Evolutionary conservation across 2,888 invertebrate genomes (phyloP), one percentile per base, ranked within the genome.

Genomic region (Prenolepis imparis): DNA sequence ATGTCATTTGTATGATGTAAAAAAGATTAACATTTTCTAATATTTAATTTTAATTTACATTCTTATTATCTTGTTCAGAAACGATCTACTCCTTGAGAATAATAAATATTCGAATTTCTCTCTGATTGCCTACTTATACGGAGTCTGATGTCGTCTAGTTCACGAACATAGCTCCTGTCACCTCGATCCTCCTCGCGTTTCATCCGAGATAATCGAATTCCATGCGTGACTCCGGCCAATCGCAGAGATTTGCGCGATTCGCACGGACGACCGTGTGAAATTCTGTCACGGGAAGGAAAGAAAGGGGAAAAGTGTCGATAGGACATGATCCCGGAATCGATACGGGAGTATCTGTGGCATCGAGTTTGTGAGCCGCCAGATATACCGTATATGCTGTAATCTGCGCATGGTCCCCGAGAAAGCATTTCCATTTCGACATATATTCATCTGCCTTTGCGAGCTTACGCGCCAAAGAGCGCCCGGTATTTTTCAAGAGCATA

Each of bases 151-250:
- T 77, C 67, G 39, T 24, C 15, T 36, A 52, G 8, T 44, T 75
- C 48, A 63, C 73, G 48, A 18, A 8, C 21, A 18, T 52, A 18
- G 21, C 66, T 52, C 61, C 44, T 55, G 18, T 32, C 64, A 48
- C 32, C 24, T 61, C 74, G 28, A 32, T 44, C 48, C 52, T n/a
- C 39, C 12, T 63, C 36, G 28, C 63, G 81, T 64, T 84, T 77
- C 61, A 57, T 55, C 11, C 63, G 52, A 63, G 85, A 86, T 90
- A 90, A 90, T 90, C 89, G 89, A 90, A 90, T 90, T 90, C 90
- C 90, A 55, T 21, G 85, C 88, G 83, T 89, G 83, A 70, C 86
- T 83, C 52, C 28, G 63, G 74, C 87, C 90, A 88, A 87, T 89
- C 77, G 84, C 59, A 81, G 84, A 84, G 90, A 88, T 89, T 89